Evolutionary conservation across 2,797 vertebrate genomes (phyloP).

Genomic region (Anguilla obscura): DNA sequence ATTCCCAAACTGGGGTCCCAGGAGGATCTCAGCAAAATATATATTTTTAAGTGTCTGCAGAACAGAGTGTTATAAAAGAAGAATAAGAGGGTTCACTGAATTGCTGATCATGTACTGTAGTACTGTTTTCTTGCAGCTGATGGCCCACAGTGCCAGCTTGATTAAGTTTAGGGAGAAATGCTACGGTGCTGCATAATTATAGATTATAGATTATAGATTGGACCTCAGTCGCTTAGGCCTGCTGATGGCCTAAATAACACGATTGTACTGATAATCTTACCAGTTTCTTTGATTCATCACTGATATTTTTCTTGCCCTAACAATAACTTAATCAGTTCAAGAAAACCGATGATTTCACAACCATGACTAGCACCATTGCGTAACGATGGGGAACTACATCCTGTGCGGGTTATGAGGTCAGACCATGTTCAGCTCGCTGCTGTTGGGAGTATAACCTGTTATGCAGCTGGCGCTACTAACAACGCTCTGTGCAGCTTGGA

Average conservation of each 20-base stretch:
- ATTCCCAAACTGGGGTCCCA: constrained; percentile 15
- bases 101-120: not conserved
- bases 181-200: not conserved
- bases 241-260: not conserved
- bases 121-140: not conserved
- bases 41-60: constrained; percentile 7
- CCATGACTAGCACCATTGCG: not conserved
- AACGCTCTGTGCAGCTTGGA: constrained; percentile 62
- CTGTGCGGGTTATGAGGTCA: not conserved
- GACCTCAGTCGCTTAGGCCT: not conserved
- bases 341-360: not conserved
- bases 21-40: constrained; percentile 23
- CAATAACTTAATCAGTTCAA: not conserved
- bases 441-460: not conserved
- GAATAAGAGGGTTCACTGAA: not conserved
- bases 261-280: not conserved
- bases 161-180: not conserved
- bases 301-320: constrained; percentile 3
- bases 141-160: not conserved
- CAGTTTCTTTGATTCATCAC: not conserved
- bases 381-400: not conserved
- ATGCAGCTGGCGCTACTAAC: not conserved
- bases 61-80: constrained; percentile 25
- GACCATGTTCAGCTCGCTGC: not conserved
- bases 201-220: not conserved